Evolutionary conservation across 2,113 vertebrate genomes (phyloP).

Genomic region (Cromileptes altivelis): DNA sequence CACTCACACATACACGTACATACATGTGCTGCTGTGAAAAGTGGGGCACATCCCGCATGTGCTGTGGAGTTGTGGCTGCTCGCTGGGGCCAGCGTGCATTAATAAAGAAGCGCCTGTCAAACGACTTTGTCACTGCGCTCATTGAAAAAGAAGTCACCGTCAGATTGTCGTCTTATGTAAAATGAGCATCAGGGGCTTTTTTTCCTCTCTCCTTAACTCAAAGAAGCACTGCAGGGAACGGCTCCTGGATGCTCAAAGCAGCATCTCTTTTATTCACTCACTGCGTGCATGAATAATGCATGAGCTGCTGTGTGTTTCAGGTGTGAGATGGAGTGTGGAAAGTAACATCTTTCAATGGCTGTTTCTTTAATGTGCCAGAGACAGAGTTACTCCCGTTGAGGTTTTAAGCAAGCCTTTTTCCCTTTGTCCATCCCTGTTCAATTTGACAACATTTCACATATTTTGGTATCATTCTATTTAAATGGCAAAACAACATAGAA

Average conservation of each 20-base stretch:
- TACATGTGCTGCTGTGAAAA: constrained; percentile 53
- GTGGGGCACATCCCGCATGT: constrained; percentile 63
- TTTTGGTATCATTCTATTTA: neutral
- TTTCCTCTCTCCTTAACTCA: constrained; percentile 47
- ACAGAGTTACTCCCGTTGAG: constrained; percentile 22
- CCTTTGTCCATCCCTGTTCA: constrained; percentile 1
- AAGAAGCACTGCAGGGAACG: constrained; percentile 52
- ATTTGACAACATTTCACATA: constrained; percentile 22
- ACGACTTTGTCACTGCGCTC: constrained; percentile 30
- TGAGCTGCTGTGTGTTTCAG: constrained; percentile 61
- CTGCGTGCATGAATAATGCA: constrained; percentile 67
- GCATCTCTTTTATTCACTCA: constrained; percentile 53
- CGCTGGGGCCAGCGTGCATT: constrained; percentile 44
- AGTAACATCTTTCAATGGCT: constrained; percentile 58
- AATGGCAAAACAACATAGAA: neutral
- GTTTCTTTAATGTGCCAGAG: constrained; percentile 44
- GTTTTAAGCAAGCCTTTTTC: constrained; percentile 10
- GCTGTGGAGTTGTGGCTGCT: constrained; percentile 20
- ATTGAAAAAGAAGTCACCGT: constrained; percentile 29
- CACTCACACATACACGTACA: constrained; percentile 25
- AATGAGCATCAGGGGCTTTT: constrained; percentile 46
- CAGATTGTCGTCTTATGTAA: constrained; percentile 41
- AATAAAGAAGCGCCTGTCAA: constrained; percentile 64
- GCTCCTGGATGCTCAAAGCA: constrained; percentile 42
- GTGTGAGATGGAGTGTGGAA: constrained; percentile 67